Percentiles rank a stretch among this genome's conserved stretches.
These are phyloP conservation scores for Nyctereutes procyonoides DNA, from an alignment of 2,113 vertebrate genomes.

Conservation along the genomic window DNA sequence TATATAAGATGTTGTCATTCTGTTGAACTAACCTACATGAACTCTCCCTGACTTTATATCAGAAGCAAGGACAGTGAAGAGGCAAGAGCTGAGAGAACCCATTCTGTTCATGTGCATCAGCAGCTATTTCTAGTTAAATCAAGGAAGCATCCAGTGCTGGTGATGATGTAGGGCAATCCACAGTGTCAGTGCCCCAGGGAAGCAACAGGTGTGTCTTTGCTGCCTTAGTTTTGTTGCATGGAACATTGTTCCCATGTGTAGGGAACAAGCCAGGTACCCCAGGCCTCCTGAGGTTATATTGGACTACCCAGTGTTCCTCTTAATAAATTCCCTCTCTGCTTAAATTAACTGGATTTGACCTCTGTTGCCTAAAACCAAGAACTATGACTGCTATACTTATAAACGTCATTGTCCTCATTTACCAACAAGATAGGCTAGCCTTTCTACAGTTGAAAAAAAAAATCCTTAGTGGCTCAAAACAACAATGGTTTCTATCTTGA, in stretches of 20 bases:
- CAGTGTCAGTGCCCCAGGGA: background rate
- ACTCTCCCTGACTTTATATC: background rate
- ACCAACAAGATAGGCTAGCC: background rate
- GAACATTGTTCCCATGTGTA: background rate
- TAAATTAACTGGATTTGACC: constrained; percentile 33
- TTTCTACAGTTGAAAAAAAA: background rate
- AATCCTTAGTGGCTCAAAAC: background rate
- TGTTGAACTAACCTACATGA: background rate
- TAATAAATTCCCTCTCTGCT: constrained; percentile 18
- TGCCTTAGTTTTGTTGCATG: background rate
- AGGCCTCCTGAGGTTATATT: background rate
- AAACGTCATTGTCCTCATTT: background rate
- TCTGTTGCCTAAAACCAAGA: constrained; percentile 13
- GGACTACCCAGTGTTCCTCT: background rate
- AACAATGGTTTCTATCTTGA: background rate
- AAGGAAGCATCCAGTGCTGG: background rate
- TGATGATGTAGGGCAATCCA: fast-evolving
- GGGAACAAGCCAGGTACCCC: background rate
- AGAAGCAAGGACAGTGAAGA: background rate
- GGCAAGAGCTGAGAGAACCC: background rate
- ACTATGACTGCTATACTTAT: background rate
- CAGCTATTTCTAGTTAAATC: background rate
- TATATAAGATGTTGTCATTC: background rate
- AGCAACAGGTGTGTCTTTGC: background rate
- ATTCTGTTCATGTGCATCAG: background rate